Evolutionary conservation across 2,888 invertebrate species (phyloP).

Genomic region (Idaea straminata): DNA sequence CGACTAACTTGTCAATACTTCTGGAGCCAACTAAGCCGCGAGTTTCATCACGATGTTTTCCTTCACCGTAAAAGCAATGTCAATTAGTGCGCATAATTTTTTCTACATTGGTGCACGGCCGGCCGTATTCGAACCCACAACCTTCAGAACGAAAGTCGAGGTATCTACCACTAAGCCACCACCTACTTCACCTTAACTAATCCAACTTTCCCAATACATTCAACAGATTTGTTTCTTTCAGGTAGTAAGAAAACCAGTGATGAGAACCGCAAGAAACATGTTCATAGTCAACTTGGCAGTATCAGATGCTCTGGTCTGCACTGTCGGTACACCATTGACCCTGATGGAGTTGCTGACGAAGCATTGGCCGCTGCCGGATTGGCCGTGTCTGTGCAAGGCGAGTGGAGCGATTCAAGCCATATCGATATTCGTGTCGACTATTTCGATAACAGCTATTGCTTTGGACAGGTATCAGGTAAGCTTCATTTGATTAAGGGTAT

Average conservation of each 20-base stretch:
- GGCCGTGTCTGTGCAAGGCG: slow-evolving; percentile 89
- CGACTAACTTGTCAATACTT: no score
- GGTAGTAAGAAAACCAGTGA: slow-evolving; percentile 91
- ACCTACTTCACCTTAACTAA: no score
- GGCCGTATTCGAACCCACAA: no score
- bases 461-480: slow-evolving; percentile 89
- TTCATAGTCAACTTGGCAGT: slow-evolving; percentile 94
- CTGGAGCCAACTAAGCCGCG: no score
- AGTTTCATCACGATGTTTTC: no score
- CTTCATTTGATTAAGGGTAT: not conserved
- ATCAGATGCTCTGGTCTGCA: slow-evolving; percentile 90
- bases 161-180: no score
- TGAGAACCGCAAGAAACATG: slow-evolving; percentile 96
- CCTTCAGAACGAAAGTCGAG: no score
- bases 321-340: slow-evolving; percentile 94
- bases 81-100: no score
- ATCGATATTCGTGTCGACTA: slow-evolving; percentile 94
- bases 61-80: no score
- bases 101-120: no score
- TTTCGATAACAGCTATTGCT: slow-evolving; percentile 95
- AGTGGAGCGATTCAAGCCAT: slow-evolving; percentile 93
- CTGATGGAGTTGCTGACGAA: slow-evolving; percentile 91
- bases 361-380: slow-evolving; percentile 92
- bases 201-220: not conserved
- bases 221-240: slow-evolving; percentile 43